Evolutionary conservation across 2,797 vertebrate genomes (phyloP).

Genomic region (Phalloptychus januarius): DNA sequence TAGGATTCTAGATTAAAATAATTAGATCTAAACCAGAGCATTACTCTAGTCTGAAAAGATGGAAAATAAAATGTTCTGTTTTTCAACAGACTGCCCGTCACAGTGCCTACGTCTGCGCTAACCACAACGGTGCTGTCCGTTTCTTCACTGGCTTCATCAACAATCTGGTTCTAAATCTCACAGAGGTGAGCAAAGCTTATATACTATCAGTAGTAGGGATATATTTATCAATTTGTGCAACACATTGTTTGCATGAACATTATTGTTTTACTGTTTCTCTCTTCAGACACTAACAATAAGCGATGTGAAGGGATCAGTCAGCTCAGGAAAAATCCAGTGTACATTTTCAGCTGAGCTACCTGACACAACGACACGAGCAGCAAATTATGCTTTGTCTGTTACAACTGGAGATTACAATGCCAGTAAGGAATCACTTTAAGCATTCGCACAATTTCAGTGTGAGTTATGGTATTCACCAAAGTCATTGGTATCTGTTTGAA

Average conservation of each 20-base stretch:
- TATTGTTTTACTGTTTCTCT: background rate
- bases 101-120: constrained; percentile 56
- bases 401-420: background rate
- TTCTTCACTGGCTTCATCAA: constrained; percentile 3
- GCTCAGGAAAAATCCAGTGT: background rate
- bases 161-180: accelerated
- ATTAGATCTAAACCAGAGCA: background rate
- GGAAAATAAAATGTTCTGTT: constrained; percentile 14
- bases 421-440: background rate
- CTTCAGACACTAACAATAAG: background rate
- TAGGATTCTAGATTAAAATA: background rate
- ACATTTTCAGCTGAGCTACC: background rate
- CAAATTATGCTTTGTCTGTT: background rate
- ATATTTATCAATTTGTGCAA: background rate
- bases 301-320: background rate
- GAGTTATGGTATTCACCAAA: background rate
- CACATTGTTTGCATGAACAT: background rate
- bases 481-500: background rate
- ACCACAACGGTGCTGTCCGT: accelerated
- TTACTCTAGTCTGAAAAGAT: background rate
- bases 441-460: background rate
- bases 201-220: no score
- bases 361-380: background rate
- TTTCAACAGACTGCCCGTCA: constrained; percentile 30
- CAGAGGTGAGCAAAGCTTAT: constrained; percentile 16